Percentiles rank a stretch among this genome's conserved stretches.
These are phyloP conservation scores for Lepidonotus clava DNA, from an alignment of 2,888 invertebrate species.

Conservation along the genomic window DNA sequence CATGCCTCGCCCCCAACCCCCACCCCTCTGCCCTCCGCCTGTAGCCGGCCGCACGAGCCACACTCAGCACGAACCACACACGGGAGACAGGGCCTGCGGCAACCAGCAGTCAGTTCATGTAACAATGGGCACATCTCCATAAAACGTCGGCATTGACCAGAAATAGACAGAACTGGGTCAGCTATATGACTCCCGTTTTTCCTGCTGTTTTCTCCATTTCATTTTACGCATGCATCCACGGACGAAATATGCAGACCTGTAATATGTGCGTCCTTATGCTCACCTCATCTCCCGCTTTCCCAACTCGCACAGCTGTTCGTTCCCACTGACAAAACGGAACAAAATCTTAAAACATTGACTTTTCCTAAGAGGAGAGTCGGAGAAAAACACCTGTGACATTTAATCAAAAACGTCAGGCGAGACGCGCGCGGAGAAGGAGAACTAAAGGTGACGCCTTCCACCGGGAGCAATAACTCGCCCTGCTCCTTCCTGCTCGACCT, in stretches of 20 bases:
- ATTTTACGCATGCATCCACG: too few relatives aligned
- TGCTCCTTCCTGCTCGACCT: neutral
- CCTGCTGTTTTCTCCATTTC: too few relatives aligned
- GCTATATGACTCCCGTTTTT: too few relatives aligned
- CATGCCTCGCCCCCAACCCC: too few relatives aligned
- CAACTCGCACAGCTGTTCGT: neutral
- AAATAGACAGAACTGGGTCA: neutral
- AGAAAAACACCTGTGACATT: conserved; percentile 25
- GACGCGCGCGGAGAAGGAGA: neutral
- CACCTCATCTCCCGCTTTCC: too few relatives aligned
- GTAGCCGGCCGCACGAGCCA: too few relatives aligned
- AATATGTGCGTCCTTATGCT: too few relatives aligned
- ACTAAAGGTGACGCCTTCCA: neutral
- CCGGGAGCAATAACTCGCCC: neutral
- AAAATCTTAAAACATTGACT: conserved; percentile 5
- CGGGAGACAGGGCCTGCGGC: too few relatives aligned
- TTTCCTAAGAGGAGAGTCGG: neutral
- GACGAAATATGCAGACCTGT: too few relatives aligned
- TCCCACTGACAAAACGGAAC: neutral
- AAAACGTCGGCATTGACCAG: neutral
- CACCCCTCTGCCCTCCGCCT: too few relatives aligned
- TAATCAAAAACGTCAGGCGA: neutral
- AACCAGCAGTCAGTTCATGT: neutral
- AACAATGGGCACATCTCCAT: neutral
- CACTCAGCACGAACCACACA: too few relatives aligned